Conservation (phyloP, 2,113 vertebrate genomes). For the Trichomycterus rosablanca region DNA sequence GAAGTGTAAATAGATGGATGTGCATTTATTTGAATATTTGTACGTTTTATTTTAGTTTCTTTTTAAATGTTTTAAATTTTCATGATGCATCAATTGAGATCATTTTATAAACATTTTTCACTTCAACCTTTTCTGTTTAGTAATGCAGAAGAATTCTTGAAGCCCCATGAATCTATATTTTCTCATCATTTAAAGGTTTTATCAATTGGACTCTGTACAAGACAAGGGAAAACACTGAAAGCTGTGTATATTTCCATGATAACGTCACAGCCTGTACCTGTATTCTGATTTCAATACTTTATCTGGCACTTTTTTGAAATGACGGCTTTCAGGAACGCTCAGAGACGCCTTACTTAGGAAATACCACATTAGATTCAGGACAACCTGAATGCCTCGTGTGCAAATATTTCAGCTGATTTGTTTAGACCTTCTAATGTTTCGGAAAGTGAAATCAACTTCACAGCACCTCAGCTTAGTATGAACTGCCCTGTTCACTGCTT, state of each 20-base stretch:
- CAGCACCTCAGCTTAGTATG: conserved; percentile 17
- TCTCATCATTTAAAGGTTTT: neutral
- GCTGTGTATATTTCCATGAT: conserved; percentile 20
- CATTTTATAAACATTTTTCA: conserved; percentile 5
- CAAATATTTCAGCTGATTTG: conserved; percentile 20
- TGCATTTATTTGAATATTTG: conserved; percentile 39
- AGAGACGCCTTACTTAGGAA: conserved; percentile 6
- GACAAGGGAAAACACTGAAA: neutral
- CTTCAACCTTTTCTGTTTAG: neutral
- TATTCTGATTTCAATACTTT: conserved; percentile 8
- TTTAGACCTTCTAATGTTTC: neutral
- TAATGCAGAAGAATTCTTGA: neutral
- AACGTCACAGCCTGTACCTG: neutral
- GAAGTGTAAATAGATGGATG: conserved; percentile 46
- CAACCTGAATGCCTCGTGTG: neutral
- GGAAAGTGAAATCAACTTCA: neutral
- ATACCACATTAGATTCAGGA: conserved; percentile 23
- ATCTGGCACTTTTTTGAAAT: neutral
- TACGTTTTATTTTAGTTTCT: too few species aligned
- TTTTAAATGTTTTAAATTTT: neutral
- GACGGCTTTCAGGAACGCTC: neutral
- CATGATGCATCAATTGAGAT: too few species aligned
- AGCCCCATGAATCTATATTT: neutral
- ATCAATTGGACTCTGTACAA: too few species aligned
- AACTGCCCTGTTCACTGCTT: conserved; percentile 20